Percentiles rank a stretch among this genome's conserved stretches.
phyloP scores from a whole-genome alignment of 2,888 invertebrate genomes.

The Drosophila austrosaltans region DNA sequence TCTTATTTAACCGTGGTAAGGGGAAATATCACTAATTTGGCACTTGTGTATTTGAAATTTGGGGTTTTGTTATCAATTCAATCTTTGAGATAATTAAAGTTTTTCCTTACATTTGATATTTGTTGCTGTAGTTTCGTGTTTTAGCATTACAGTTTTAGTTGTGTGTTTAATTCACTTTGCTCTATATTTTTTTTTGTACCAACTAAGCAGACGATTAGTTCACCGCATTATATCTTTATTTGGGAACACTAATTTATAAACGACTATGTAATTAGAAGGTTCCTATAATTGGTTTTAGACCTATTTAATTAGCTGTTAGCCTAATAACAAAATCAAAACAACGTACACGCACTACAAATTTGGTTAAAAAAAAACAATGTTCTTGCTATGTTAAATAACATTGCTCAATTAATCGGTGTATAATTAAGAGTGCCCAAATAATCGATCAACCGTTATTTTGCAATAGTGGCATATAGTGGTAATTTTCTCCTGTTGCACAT shows the following conservation, averaged over 20 bases:
- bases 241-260: neutral
- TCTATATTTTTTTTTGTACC: neutral
- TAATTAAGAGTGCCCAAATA: too few species aligned
- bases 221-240: neutral
- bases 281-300: neutral
- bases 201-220: neutral
- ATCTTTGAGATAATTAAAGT: neutral
- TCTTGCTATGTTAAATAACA: neutral
- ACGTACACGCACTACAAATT: neutral
- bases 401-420: neutral
- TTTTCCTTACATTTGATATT: neutral
- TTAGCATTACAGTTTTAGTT: neutral
- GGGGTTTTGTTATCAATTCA: neutral
- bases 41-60: neutral
- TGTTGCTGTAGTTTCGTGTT: neutral
- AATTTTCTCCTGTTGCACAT: too few species aligned
- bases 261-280: too few species aligned
- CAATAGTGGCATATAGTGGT: too few species aligned
- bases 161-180: neutral
- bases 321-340: conserved; percentile 1
- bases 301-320: neutral
- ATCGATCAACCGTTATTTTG: too few species aligned
- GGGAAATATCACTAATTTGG: neutral
- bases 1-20: neutral
- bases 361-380: too few species aligned